A percentile compares a stretch with the other conserved stretches of the same genome.
Conservation (phyloP, 64 coral and sea anemone genomes). For the Stichodactyla helianthus region DNA sequence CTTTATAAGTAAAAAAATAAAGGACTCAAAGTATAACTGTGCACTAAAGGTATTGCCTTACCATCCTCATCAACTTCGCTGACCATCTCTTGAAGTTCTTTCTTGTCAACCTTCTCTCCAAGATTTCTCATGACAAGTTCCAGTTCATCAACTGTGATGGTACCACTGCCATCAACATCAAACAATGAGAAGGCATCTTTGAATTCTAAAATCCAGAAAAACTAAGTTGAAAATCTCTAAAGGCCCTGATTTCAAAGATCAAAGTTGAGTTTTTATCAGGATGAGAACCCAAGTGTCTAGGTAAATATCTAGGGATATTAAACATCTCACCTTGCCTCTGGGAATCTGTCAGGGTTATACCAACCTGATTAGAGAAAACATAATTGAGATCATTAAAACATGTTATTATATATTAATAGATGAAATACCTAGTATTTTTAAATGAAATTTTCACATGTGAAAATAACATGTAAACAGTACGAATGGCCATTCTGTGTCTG, state of each 20-base stretch:
- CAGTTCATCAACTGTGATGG: conserved; percentile 34
- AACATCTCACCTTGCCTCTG: neutral
- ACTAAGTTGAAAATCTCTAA: neutral
- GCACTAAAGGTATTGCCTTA: neutral
- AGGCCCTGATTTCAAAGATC: no score
- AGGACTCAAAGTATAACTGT: neutral
- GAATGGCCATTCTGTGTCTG: no score
- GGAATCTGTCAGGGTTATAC: neutral
- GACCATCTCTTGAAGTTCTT: conserved; percentile 30
- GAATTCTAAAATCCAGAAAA: conserved; percentile 21
- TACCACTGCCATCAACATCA: conserved; percentile 20
- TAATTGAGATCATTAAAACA: no score
- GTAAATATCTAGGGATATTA: neutral
- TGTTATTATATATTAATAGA: no score
- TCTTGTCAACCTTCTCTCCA: conserved; percentile 22
- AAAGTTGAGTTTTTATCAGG: no score
- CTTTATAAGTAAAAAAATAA: neutral
- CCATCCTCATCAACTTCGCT: conserved; percentile 34
- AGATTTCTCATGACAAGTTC: conserved; percentile 22
- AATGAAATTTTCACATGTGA: no score
- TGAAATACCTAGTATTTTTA: no score
- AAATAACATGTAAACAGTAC: no score
- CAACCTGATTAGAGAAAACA: neutral
- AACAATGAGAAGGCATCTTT: conserved; percentile 26
- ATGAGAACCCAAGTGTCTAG: no score